These are phyloP conservation scores for Epistrophe grossulariae DNA, from an alignment of 2,888 invertebrate species.

Conservation along the genomic window DNA sequence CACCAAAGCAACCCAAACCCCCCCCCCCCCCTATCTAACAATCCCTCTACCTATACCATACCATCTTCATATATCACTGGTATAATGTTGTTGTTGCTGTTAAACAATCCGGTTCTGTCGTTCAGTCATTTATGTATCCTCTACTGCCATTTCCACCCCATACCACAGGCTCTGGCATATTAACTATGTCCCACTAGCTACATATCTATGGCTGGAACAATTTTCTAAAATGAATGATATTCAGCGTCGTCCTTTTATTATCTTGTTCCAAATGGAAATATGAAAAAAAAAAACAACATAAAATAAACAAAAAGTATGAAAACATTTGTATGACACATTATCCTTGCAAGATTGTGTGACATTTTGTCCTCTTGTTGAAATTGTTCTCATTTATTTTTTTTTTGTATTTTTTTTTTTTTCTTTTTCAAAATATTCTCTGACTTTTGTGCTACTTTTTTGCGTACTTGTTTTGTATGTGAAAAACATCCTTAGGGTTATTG, in stretches of 20 bases:
- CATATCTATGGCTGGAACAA: constrained; percentile 45
- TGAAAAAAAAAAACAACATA: neutral
- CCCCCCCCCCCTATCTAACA: neutral
- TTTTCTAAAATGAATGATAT: constrained; percentile 68
- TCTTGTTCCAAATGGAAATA: constrained; percentile 28
- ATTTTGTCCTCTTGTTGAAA: constrained; percentile 64
- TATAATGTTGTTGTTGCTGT: constrained; percentile 8
- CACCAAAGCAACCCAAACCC: neutral
- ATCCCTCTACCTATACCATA: neutral
- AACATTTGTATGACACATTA: constrained; percentile 73
- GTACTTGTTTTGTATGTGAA: constrained; percentile 22
- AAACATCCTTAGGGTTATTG: constrained; percentile 10
- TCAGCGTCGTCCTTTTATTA: constrained; percentile 53
- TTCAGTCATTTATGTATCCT: constrained; percentile 69
- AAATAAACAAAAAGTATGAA: constrained; percentile 28
- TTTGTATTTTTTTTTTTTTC: neutral
- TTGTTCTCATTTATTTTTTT: constrained; percentile 30
- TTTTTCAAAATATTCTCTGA: constrained; percentile 31
- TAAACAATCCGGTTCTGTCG: constrained; percentile 59
- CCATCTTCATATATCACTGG: neutral
- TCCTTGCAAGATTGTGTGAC: constrained; percentile 71
- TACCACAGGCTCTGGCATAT: constrained; percentile 49
- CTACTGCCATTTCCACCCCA: neutral
- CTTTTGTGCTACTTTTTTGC: constrained; percentile 26
- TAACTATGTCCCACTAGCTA: constrained; percentile 59